Base-by-base conservation (phyloP, 2,797 vertebrate genomes). In the Gouania willdenowi region DNA sequence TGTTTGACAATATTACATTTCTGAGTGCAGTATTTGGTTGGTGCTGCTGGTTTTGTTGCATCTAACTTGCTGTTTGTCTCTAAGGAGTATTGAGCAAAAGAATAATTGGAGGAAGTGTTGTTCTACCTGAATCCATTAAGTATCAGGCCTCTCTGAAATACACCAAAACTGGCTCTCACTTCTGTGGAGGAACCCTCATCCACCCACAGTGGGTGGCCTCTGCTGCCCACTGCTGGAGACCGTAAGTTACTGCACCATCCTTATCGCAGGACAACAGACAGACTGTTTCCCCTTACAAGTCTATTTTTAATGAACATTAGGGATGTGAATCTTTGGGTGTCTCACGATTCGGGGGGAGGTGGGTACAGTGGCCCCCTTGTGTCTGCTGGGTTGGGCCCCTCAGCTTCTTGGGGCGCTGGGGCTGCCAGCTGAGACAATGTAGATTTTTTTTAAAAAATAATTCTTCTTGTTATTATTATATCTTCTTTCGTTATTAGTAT, bases 211-310 rank as follows among this genome's bases (percentile, higher is more conserved):
- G 87, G 90, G 87, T 90, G 68, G 66, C 82, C 41, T 80, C 87
- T 83, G 90, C 90, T 45, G 89, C 88, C 75, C 87, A 89, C 82
- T 91, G 90, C 77, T 89, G 87, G 86, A 87, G 72, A 40, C 86
- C 87, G 85, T 90, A 23, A 79, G 88, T 85, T 26, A 77, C 46
- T 82, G 54, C 67, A 64, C 2, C 3, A 31, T 10, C 12, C 35
- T 22, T 26, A 11, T 3, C 6, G 20, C 33, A 11, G 23, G n/a
- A 11, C n/a, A 3, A 11, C 13, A 22, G 3, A n/a, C n/a, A n/a
- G n/a, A n/a, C n/a, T n/a, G n/a, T n/a, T 13, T n/a, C n/a, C n/a
- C n/a, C n/a, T n/a, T n/a, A n/a, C n/a, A 14, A 14, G n/a, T n/a
- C n/a, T n/a, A 14, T 13, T 14, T 14, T 14, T 14, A 14, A 14